Conservation (phyloP, 2,797 vertebrate species). For the Myotis daubentonii region DNA sequence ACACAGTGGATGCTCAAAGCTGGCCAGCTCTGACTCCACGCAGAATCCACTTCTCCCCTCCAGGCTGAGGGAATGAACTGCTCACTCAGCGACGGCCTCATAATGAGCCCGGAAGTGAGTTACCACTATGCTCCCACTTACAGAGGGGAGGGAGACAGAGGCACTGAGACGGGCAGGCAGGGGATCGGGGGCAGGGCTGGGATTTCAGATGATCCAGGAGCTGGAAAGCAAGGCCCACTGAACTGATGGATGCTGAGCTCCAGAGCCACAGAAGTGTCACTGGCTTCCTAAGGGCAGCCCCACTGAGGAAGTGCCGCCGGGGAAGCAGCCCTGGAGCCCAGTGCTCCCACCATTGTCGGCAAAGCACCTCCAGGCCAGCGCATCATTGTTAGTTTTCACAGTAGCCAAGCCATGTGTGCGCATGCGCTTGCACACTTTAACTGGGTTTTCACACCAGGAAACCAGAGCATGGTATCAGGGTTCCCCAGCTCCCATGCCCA, state of each 20-base stretch:
- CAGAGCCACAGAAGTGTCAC: not conserved
- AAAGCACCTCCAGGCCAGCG: not conserved
- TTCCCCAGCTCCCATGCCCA: not conserved
- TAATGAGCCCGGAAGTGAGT: not conserved
- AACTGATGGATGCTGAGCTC: not conserved
- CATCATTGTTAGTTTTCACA: not conserved
- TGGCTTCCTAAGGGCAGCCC: not conserved
- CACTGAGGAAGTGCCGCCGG: not conserved
- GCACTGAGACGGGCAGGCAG: not conserved
- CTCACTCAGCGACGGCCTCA: not conserved
- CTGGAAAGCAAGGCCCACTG: not conserved
- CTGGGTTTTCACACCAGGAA: not conserved
- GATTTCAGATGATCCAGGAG: not conserved
- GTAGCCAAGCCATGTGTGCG: fast-evolving
- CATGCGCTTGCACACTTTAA: fast-evolving
- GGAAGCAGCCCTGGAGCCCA: not conserved
- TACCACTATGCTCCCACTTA: not conserved
- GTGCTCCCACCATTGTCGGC: fast-evolving
- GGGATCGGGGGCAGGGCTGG: not conserved
- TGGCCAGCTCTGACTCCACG: not conserved
- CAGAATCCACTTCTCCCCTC: not conserved
- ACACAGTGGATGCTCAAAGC: not conserved
- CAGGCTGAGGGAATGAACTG: not conserved
- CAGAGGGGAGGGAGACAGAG: not conserved
- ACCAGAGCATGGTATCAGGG: not conserved